These are phyloP conservation scores for Stomatorhinus walkeri DNA, from an alignment of 2,797 vertebrate genomes.

Conservation along the genomic window DNA sequence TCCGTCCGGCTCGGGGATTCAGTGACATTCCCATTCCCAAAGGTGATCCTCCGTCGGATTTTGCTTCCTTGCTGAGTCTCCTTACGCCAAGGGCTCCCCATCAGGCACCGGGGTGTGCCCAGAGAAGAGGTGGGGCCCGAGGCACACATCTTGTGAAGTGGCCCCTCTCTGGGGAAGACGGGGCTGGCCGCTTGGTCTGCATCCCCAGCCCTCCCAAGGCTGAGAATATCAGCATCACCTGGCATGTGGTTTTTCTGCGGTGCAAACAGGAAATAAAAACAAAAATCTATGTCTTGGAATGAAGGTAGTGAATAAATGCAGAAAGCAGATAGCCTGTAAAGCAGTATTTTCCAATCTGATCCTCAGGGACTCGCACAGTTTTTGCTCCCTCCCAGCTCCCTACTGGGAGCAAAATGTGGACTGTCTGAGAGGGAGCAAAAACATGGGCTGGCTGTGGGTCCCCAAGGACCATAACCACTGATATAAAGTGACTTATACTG, in stretches of 20 bases:
- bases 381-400: background rate
- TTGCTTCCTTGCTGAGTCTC: constrained; percentile 37
- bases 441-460: background rate
- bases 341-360: background rate
- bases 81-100: constrained; percentile 26
- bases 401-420: background rate
- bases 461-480: background rate
- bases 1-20: background rate
- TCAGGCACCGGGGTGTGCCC: background rate
- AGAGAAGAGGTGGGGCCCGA: constrained; percentile 25
- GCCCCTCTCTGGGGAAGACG: background rate
- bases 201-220: background rate
- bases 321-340: background rate
- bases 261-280: background rate
- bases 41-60: constrained; percentile 21
- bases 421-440: background rate
- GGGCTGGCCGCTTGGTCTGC: background rate
- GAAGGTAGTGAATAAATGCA: background rate
- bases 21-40: background rate
- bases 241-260: background rate
- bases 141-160: background rate
- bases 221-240: background rate
- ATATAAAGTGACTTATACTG: background rate
- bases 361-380: background rate
- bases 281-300: background rate